These are phyloP conservation scores for Vanessa cardui DNA, from an alignment of 2,888 invertebrate species.

Conservation along the genomic window DNA sequence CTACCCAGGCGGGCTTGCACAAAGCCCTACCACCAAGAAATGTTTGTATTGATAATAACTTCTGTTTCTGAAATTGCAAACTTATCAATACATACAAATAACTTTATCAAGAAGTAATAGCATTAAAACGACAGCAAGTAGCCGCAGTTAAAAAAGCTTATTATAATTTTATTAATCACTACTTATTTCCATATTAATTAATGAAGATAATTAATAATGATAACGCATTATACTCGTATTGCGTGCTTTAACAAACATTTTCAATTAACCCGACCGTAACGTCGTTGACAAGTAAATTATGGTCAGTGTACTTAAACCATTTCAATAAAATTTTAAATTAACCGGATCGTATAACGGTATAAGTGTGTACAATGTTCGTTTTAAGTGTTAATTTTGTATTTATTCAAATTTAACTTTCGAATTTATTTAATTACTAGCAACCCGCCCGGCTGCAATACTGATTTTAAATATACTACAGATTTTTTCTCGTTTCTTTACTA, in stretches of 20 bases:
- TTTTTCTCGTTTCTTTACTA: no score
- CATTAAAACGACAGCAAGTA: no score
- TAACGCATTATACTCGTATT: constrained; percentile 10
- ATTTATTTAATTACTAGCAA: neutral
- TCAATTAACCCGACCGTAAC: constrained; percentile 18
- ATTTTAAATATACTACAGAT: no score
- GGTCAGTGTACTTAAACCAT: constrained; percentile 14
- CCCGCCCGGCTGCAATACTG: no score
- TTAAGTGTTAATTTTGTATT: constrained; percentile 8
- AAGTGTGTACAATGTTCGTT: neutral
- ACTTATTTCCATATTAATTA: constrained; percentile 3
- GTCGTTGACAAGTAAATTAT: constrained; percentile 14
- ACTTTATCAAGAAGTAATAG: no score
- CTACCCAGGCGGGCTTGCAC: no score
- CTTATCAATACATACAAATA: no score
- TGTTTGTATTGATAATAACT: no score
- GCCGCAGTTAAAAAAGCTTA: no score
- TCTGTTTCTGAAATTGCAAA: no score
- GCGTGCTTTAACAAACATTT: constrained; percentile 12
- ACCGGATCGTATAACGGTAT: neutral
- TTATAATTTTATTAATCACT: neutral
- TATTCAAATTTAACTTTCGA: neutral
- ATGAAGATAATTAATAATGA: constrained; percentile 11
- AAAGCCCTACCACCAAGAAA: no score
- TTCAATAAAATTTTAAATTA: constrained; percentile 23